Percentiles rank a stretch among this genome's conserved stretches.
These are phyloP conservation scores for Sarcophaga bullata DNA, from an alignment of 1,140 invertebrate species.

Conservation along the genomic window DNA sequence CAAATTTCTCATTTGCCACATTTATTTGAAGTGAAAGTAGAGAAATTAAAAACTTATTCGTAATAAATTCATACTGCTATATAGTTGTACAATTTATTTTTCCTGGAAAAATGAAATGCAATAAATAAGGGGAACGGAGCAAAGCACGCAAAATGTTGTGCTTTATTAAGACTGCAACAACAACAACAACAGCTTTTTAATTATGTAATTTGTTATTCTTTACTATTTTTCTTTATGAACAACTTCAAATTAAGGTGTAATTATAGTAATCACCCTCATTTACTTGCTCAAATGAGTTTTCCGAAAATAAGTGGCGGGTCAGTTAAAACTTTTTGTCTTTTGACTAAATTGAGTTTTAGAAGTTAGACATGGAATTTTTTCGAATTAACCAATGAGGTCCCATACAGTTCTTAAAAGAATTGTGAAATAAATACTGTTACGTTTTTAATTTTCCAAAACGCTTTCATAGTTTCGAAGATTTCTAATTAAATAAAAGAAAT, in stretches of 20 bases:
- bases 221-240: not conserved
- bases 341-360: not conserved
- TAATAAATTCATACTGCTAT: not conserved
- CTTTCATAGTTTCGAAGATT: too few relatives aligned
- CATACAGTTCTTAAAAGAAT: too few relatives aligned
- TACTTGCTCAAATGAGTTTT: conserved; percentile 8
- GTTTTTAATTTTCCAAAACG: too few relatives aligned
- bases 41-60: not conserved
- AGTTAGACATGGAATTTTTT: not conserved
- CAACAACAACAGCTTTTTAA: conserved; percentile 20
- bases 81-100: not conserved
- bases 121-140: too few relatives aligned
- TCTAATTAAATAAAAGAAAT: too few relatives aligned
- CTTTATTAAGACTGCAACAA: not conserved
- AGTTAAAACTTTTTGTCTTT: conserved; percentile 14
- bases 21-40: not conserved
- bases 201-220: conserved; percentile 32
- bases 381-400: too few relatives aligned
- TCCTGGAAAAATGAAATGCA: too few relatives aligned
- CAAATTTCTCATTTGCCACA: too few relatives aligned
- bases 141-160: too few relatives aligned
- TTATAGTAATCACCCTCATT: conserved; percentile 37
- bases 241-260: conserved; percentile 30
- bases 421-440: too few relatives aligned
- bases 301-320: conserved; percentile 6